Percentiles rank a stretch among this genome's conserved stretches.
phyloP scores from a whole-genome alignment of 2,797 vertebrate genomes.

The Karalla daura region DNA sequence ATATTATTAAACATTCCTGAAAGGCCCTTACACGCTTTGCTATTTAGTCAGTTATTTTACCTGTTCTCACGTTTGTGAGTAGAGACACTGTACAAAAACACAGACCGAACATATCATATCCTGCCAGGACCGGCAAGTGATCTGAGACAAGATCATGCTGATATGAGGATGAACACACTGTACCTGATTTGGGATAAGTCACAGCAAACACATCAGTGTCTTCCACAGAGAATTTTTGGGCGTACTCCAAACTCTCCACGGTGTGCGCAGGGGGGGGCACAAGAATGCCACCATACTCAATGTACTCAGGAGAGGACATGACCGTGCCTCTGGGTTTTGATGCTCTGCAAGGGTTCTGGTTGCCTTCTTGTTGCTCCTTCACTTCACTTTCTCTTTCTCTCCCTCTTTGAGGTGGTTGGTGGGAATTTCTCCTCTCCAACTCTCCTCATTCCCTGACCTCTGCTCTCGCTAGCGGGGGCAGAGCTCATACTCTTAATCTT shows the following conservation, averaged over 20 bases:
- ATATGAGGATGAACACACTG: background rate
- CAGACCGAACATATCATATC: background rate
- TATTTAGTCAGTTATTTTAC: background rate
- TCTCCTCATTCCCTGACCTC: background rate
- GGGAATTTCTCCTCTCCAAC: background rate
- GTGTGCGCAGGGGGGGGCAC: slow-evolving; percentile 60
- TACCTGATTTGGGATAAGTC: slow-evolving; percentile 85
- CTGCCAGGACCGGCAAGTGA: background rate
- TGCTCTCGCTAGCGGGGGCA: background rate
- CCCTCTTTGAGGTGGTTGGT: background rate
- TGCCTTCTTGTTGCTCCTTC: background rate
- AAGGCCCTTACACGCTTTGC: background rate
- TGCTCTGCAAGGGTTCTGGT: background rate
- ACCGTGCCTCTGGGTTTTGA: background rate
- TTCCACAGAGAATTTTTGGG: slow-evolving; percentile 61
- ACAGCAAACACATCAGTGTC: slow-evolving; percentile 76
- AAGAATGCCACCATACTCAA: slow-evolving; percentile 61
- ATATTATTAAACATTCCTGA: background rate
- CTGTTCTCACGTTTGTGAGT: background rate
- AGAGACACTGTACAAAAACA: background rate
- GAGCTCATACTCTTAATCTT: background rate
- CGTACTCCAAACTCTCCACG: slow-evolving; percentile 68
- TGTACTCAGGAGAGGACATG: slow-evolving; percentile 58
- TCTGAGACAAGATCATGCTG: background rate
- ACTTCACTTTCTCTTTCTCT: background rate